These are phyloP conservation scores for Lasiommata megera DNA, from an alignment of 2,888 invertebrate genomes.

Conservation along the genomic window DNA sequence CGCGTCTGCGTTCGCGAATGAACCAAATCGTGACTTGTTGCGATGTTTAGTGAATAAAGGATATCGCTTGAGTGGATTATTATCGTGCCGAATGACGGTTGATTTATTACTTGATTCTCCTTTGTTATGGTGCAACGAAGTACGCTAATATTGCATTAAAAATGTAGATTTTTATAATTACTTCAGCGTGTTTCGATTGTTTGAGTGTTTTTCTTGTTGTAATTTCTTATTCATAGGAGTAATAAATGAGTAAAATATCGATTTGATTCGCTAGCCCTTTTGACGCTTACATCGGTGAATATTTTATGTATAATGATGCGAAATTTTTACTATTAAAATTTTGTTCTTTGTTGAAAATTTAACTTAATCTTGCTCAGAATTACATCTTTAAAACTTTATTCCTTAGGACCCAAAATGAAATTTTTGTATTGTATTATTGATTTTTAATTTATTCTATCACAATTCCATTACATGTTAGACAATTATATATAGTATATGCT, in stretches of 20 bases:
- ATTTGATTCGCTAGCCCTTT: slow-evolving; percentile 3
- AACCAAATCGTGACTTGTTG: slow-evolving; percentile 41
- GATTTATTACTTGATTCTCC: slow-evolving; percentile 7
- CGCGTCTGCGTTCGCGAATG: slow-evolving; percentile 6
- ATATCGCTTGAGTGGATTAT: slow-evolving; percentile 21
- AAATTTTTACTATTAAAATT: too few species aligned
- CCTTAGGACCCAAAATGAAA: too few species aligned
- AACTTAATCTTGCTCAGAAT: too few species aligned
- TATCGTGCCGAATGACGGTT: slow-evolving; percentile 18
- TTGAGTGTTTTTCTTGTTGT: slow-evolving; percentile 6
- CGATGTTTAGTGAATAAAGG: slow-evolving; percentile 38
- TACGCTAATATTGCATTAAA: background rate
- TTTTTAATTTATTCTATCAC: too few species aligned
- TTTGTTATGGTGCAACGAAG: slow-evolving; percentile 6
- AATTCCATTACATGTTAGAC: too few species aligned
- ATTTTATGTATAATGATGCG: background rate
- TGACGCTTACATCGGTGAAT: background rate
- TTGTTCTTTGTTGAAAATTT: too few species aligned
- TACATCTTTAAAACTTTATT: too few species aligned
- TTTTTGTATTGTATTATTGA: too few species aligned
- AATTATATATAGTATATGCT: too few species aligned
- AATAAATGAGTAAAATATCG: slow-evolving; percentile 1
- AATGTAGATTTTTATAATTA: background rate
- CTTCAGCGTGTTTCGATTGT: background rate
- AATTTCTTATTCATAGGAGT: slow-evolving; percentile 6